Percentiles rank a stretch among this genome's conserved stretches.
phyloP scores from a whole-genome alignment of 2,797 vertebrate species.

The Esox masquinongy region DNA sequence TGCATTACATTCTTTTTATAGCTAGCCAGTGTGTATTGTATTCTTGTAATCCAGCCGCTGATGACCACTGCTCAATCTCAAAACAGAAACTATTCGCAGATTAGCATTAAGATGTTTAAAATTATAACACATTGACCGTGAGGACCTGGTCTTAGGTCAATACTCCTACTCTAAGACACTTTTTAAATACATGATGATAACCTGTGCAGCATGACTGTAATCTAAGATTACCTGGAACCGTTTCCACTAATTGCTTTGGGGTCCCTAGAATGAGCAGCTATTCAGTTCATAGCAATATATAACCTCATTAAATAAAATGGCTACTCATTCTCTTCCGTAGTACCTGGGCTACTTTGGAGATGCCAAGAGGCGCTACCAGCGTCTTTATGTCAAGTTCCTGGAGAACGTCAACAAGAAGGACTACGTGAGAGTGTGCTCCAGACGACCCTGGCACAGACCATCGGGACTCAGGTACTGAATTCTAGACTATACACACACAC shows the following conservation, averaged over 20 bases:
- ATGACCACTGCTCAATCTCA: too few species aligned
- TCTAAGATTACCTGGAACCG: background rate
- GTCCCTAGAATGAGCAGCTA: background rate
- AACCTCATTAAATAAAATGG: background rate
- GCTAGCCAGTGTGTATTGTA: too few species aligned
- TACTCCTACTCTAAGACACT: background rate
- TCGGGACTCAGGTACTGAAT: slow-evolving; percentile 80
- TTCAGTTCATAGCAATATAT: background rate
- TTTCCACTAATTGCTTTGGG: background rate
- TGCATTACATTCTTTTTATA: too few species aligned
- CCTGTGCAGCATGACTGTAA: background rate
- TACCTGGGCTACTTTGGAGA: slow-evolving; percentile 93
- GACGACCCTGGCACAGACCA: slow-evolving; percentile 86
- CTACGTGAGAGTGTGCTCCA: slow-evolving; percentile 88
- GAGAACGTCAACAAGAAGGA: slow-evolving; percentile 95
- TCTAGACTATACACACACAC: background rate
- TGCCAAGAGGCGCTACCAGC: slow-evolving; percentile 90
- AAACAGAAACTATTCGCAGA: background rate
- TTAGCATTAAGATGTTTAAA: background rate
- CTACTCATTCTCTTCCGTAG: slow-evolving; percentile 54
- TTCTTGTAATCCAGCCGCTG: too few species aligned
- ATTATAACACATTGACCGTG: background rate
- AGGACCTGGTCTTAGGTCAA: background rate
- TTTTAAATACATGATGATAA: background rate
- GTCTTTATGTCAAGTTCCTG: slow-evolving; percentile 92